Evolutionary conservation across 2,113 vertebrate genomes (phyloP).

Genomic region (Ovibos moschatus): DNA sequence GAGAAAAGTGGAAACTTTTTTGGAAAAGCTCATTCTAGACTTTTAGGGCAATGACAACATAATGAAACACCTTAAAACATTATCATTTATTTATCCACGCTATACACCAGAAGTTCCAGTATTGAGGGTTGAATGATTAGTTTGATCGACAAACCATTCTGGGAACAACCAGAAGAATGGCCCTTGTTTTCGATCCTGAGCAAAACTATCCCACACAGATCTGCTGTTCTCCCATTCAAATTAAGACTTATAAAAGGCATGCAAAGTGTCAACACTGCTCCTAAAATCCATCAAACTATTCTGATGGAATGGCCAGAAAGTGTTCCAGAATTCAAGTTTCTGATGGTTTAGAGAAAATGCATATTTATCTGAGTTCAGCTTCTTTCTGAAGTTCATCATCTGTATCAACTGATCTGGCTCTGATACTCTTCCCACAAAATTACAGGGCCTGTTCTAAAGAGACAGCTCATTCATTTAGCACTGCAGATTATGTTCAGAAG

Average conservation of each 20-base stretch:
- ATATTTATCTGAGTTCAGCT: background rate
- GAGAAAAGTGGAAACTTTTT: background rate
- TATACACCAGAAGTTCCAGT: background rate
- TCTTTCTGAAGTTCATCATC: constrained; percentile 14
- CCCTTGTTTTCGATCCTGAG: constrained; percentile 6
- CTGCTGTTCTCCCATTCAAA: background rate
- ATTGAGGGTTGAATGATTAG: background rate
- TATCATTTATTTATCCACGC: background rate
- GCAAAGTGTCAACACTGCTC: background rate
- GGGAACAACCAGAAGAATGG: background rate
- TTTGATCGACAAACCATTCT: constrained; percentile 27
- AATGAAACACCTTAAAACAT: background rate
- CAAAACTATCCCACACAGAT: constrained; percentile 20
- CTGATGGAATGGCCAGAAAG: background rate
- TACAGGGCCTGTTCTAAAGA: background rate
- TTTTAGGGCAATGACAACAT: background rate
- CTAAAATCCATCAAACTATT: background rate
- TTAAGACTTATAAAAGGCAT: background rate
- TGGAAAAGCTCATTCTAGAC: background rate
- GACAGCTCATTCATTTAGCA: background rate
- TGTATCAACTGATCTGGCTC: background rate
- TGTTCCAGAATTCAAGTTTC: background rate
- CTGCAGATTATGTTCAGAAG: background rate
- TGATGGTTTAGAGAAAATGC: background rate
- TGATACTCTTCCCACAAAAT: background rate